Evolutionary conservation across 2,797 vertebrate genomes (phyloP).

Genomic region (Acridotheres tristis): DNA sequence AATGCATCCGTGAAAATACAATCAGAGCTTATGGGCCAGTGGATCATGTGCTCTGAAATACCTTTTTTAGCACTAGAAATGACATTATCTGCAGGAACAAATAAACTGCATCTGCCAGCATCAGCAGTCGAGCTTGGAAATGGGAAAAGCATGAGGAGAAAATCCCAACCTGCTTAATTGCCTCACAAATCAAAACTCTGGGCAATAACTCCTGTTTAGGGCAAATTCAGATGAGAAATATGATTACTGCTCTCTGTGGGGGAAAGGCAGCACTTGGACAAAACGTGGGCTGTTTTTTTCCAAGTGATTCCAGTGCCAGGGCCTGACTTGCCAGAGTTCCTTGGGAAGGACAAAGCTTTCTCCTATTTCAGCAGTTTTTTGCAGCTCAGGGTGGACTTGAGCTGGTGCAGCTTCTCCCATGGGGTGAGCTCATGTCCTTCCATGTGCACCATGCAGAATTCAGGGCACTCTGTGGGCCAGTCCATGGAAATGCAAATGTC

Average conservation of each 20-base stretch:
- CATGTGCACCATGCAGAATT: fast-evolving
- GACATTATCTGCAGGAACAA: conserved; percentile 21
- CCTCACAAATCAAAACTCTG: conserved; percentile 43
- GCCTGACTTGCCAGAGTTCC: neutral
- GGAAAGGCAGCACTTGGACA: neutral
- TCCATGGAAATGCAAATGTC: neutral
- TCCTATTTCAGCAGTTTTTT: neutral
- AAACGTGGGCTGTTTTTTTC: neutral
- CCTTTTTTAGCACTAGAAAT: conserved; percentile 17
- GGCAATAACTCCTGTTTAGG: conserved; percentile 23
- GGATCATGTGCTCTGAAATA: neutral
- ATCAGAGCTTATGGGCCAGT: neutral
- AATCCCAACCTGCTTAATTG: conserved; percentile 28
- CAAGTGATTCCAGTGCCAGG: neutral
- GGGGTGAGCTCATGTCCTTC: neutral
- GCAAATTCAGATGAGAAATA: conserved; percentile 25
- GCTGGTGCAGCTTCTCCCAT: neutral
- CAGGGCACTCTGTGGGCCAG: neutral
- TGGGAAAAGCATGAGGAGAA: conserved; percentile 14
- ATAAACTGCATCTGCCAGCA: neutral
- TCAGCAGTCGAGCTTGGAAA: neutral
- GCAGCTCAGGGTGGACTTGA: neutral
- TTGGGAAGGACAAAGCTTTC: neutral
- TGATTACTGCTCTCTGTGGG: conserved; percentile 3
- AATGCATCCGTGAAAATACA: neutral